phyloP scores from a whole-genome alignment of 2,888 invertebrate genomes.

The Glyphotaelius pellucidus region DNA sequence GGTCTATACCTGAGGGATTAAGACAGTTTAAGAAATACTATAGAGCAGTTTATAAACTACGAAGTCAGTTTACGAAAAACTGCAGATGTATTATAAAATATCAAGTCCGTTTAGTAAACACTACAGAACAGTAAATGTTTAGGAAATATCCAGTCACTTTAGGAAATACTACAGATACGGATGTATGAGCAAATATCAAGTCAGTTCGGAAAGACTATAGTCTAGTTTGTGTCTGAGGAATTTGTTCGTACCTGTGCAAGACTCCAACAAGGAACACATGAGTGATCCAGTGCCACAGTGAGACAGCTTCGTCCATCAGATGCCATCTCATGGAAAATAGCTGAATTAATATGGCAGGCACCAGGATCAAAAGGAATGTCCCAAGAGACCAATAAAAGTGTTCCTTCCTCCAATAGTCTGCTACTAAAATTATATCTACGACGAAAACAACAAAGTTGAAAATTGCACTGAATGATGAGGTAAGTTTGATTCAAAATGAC shows the following conservation, averaged over 20 bases:
- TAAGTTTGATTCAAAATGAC: constrained; percentile 6
- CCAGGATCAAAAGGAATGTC: constrained; percentile 76
- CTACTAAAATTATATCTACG: constrained; percentile 78
- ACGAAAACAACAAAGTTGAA: constrained; percentile 64
- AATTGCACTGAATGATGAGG: neutral
- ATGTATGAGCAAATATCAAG: neutral
- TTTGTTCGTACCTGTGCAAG: constrained; percentile 75
- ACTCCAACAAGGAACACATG: constrained; percentile 78
- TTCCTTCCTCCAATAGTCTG: constrained; percentile 78
- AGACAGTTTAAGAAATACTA: too few relatives aligned
- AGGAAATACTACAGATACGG: neutral
- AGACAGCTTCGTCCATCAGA: constrained; percentile 73
- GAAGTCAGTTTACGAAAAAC: too few relatives aligned
- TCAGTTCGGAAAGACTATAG: neutral
- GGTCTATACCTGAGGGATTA: too few relatives aligned
- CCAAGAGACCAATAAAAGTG: constrained; percentile 77
- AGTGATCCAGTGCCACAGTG: constrained; percentile 76
- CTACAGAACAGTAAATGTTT: too few relatives aligned
- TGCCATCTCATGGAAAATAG: constrained; percentile 80
- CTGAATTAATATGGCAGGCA: constrained; percentile 78
- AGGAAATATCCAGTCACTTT: neutral
- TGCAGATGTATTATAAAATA: too few relatives aligned
- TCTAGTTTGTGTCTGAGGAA: neutral
- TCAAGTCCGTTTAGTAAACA: neutral
- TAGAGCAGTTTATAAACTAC: too few relatives aligned